Conservation (phyloP, 92 coral and sea anemone genomes). For the Virgularia gustaviana region DNA sequence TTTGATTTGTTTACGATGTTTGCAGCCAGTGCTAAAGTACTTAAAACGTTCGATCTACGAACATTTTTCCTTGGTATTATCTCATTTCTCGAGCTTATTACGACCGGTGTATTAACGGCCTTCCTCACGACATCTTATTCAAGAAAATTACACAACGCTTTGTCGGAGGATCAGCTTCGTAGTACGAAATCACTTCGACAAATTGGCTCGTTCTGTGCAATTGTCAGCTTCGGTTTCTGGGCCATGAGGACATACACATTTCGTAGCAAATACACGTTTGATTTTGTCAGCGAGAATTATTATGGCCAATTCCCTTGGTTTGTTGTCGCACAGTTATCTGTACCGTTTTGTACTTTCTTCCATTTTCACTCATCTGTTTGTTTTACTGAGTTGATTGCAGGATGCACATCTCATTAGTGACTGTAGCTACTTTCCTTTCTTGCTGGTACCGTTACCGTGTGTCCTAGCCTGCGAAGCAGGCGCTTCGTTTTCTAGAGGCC, state of each 20-base stretch:
- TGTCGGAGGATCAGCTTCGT: not conserved
- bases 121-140: not conserved
- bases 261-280: not conserved
- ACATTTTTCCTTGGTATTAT: not conserved
- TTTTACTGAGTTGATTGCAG: constrained; percentile 6
- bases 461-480: too few species aligned
- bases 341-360: not conserved
- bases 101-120: not conserved
- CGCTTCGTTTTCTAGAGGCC: too few species aligned
- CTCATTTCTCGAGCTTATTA: not conserved
- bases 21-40: not conserved
- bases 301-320: not conserved
- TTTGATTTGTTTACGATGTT: constrained; percentile 11
- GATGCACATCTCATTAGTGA: not conserved
- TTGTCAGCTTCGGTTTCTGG: constrained; percentile 26
- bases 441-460: not conserved
- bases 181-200: constrained; percentile 9
- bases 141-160: not conserved
- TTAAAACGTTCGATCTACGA: not conserved
- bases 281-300: not conserved
- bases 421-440: too few species aligned
- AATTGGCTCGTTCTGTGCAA: constrained; percentile 13
- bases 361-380: constrained; percentile 27
- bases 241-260: constrained; percentile 13
- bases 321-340: not conserved